These are phyloP conservation scores for Leptothorax acervorum DNA, from an alignment of 2,888 invertebrate species.

Conservation along the genomic window DNA sequence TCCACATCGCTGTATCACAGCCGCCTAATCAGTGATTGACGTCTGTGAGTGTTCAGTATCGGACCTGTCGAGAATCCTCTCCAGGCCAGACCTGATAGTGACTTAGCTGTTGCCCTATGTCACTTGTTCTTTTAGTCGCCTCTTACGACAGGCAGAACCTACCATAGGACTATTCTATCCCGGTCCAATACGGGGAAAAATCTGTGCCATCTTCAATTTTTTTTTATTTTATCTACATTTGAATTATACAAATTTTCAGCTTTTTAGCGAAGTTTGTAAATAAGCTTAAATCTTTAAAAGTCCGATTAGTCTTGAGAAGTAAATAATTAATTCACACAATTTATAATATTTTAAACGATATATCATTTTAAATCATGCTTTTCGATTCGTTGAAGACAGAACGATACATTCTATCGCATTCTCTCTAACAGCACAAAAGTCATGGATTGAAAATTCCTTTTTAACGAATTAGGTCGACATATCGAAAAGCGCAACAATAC, in stretches of 20 bases:
- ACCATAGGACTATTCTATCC: too few relatives aligned
- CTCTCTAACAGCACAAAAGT: neutral
- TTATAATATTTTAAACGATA: neutral
- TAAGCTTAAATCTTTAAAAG: neutral
- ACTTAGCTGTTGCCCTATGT: too few relatives aligned
- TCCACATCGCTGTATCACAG: too few relatives aligned
- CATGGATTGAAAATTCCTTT: slow-evolving; percentile 4
- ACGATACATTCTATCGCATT: neutral
- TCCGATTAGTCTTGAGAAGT: neutral
- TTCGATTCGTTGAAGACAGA: neutral
- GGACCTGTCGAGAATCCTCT: too few relatives aligned
- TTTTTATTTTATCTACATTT: neutral
- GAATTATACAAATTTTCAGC: slow-evolving; percentile 14
- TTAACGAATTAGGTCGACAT: slow-evolving; percentile 7
- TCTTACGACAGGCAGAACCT: too few relatives aligned
- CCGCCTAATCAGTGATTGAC: too few relatives aligned
- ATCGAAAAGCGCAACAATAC: slow-evolving; percentile 16
- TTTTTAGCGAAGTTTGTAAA: slow-evolving; percentile 1
- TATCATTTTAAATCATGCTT: neutral
- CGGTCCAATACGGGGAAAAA: too few relatives aligned
- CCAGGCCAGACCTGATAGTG: too few relatives aligned
- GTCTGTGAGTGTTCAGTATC: too few relatives aligned
- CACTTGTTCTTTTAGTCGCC: too few relatives aligned
- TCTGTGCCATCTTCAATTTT: neutral
- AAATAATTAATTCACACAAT: neutral